Conservation (phyloP, 2,797 vertebrate species). For the Scarus forsteni region DNA sequence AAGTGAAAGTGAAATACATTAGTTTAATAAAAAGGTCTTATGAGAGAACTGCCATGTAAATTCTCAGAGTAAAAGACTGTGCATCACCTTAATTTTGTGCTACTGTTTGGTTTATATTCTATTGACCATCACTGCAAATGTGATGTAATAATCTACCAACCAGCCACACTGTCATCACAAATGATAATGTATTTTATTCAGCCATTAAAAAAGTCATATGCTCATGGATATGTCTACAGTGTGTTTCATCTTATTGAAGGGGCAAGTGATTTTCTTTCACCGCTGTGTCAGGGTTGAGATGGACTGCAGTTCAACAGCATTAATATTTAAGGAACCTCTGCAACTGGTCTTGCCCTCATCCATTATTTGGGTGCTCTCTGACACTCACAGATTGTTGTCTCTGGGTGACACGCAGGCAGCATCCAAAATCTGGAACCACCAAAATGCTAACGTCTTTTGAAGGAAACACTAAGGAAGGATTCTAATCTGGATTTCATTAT, state of each 20-base stretch:
- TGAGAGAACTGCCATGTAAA: too few relatives aligned
- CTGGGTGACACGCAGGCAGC: constrained; percentile 50
- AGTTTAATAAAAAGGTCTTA: too few relatives aligned
- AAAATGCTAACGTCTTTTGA: constrained; percentile 37
- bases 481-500: too few relatives aligned
- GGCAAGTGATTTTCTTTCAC: constrained; percentile 72
- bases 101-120: too few relatives aligned
- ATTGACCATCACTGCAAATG: too few relatives aligned
- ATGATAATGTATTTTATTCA: constrained; percentile 51
- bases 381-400: constrained; percentile 73
- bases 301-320: constrained; percentile 75
- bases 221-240: constrained; percentile 48
- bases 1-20: too few relatives aligned
- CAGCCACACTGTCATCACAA: constrained; percentile 45
- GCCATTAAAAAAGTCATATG: constrained; percentile 45
- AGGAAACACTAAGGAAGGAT: constrained; percentile 11
- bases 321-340: constrained; percentile 79
- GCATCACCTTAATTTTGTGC: too few relatives aligned
- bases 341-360: constrained; percentile 69
- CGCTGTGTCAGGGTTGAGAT: constrained; percentile 67
- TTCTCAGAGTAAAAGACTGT: too few relatives aligned
- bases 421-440: constrained; percentile 54
- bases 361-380: constrained; percentile 73
- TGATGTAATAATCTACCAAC: constrained; percentile 46
- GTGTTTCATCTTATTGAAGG: constrained; percentile 73